Base-by-base conservation (phyloP, 2,888 invertebrate species). In the Gortyna flavago region DNA sequence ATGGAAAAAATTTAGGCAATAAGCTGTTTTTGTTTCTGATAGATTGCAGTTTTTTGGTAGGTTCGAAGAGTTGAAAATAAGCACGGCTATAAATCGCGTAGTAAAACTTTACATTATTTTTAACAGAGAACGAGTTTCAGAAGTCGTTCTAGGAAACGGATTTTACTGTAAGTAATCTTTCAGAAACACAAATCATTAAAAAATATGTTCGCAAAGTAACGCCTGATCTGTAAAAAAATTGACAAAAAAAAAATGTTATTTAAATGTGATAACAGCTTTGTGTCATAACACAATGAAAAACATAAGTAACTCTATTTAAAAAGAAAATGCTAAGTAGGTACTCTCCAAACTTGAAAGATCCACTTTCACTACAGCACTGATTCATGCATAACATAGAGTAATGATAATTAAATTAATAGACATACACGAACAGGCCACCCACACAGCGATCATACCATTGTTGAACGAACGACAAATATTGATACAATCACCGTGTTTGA, bases 361-460 rank as follows among this genome's bases (percentile, higher is more conserved):
- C 78, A 67, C 92, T 92, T 92, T 93, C 93, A 87, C 85, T 83
- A 85, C 77, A 88, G 84, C 86, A 91, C 87, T 92, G 93, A 92
- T 88, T 93, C 93, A 93, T 90, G 84, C 93, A 93, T 89, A 85
- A 86, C 85, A 77, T 80, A 80, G 83, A 81, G 90, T 86, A 62
- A 92, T 89, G 95, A 93, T 96, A 95, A 95, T 95, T 93, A 90
- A 95, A 95, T 95, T 94, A 95, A 94, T 94, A 93, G 92, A 88
- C 91, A 91, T 87, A 92, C 91, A 91, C 87, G 91, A 92, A 90
- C 82, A 81, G 92, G 84, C 94, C 95, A 93, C 95, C 95, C 94
- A 94, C 95, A 84, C 89, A 13, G 86, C 85, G 78, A 90, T 93
- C 90, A 93, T 92, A 85, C 92, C 90, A 94, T 95, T 95, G 95